Conservation (phyloP, 1,140 invertebrate species). For the Neomicropteryx cornuta region DNA sequence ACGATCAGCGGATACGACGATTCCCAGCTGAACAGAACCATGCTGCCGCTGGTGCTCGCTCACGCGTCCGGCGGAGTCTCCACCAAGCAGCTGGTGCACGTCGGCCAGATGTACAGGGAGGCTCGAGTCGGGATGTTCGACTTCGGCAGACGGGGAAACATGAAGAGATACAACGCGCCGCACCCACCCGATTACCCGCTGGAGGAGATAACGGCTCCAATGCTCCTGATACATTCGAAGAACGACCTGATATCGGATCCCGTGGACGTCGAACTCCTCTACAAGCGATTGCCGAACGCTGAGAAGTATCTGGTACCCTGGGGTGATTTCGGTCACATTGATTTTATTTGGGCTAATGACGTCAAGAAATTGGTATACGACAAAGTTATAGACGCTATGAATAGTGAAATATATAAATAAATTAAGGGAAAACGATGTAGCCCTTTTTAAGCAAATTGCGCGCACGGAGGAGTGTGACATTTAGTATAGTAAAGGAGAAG, state of each 20-base stretch:
- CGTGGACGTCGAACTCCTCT: conserved; percentile 32
- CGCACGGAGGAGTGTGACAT: too few relatives aligned
- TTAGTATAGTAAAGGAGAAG: too few relatives aligned
- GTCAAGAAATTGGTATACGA: conserved; percentile 30
- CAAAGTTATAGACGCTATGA: conserved; percentile 21
- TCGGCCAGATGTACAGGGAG: conserved; percentile 43
- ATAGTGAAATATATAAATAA: too few relatives aligned
- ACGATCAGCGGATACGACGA: too few relatives aligned
- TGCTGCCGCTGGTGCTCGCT: conserved; percentile 58
- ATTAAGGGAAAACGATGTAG: too few relatives aligned
- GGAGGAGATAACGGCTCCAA: conserved; percentile 44
- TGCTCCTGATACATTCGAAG: conserved; percentile 50
- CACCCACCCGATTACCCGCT: conserved; percentile 51
- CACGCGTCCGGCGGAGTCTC: conserved; percentile 72
- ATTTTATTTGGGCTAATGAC: conserved; percentile 44
- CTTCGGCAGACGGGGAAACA: conserved; percentile 29
- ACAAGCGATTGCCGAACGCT: conserved; percentile 29
- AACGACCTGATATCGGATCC: conserved; percentile 49
- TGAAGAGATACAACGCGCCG: conserved; percentile 28
- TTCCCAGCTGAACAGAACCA: too few relatives aligned
- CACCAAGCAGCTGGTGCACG: conserved; percentile 63
- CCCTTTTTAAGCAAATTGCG: too few relatives aligned
- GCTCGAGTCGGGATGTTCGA: conserved; percentile 36
- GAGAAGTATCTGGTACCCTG: conserved; percentile 33
- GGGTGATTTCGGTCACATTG: conserved; percentile 43